Evolutionary conservation across 2,888 invertebrate genomes (phyloP), one percentile per base, ranked within the genome.

Genomic region (Laothoe populi): DNA sequence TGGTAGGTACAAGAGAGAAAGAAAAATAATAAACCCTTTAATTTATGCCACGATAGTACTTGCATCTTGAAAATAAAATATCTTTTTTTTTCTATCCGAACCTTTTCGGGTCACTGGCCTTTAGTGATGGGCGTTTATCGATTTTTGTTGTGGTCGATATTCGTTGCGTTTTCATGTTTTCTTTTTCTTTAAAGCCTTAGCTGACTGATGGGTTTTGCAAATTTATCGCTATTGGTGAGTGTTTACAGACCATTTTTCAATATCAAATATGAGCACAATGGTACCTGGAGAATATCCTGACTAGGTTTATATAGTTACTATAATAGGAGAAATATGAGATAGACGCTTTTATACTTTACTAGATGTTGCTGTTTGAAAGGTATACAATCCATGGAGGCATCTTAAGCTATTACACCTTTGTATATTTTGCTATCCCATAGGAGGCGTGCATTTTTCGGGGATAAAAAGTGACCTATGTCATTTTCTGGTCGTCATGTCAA

Each of bases 1-100:
- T 90, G 90, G 88, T 85, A 79, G 90, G 87, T 85, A 79, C 78
- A 74, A 86, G 86, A 88, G 84, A 86, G 84, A 86, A 84, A 89
- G 83, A 90, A 88, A 53, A 86, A 88, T 86, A 86, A 89, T 85
- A 88, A 88, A 90, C 83, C 85, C 89, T 89, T 89, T 92, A 91
- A 92, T 92, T 92, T 92, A 92, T 92, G 88, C 91, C 88, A 86
- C 87, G 88, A 91, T 92, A 92, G 88, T 90, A 86, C 87, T 87
- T 86, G 87, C 86, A 91, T 90, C 89, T 92, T 79, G 86, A 89
- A 90, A 90, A 90, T 90, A 90, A 91, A 91, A 87, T 90, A 88
- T 88, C 81, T 76, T 80, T 84, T 86, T 83, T 87, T 87, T 85
- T 80, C 72, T 77, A 77, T 79, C 73, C 68, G 70, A 75, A 77